These are phyloP conservation scores for Cossypha dichroa DNA, from an alignment of 2,797 vertebrate species.

Conservation along the genomic window DNA sequence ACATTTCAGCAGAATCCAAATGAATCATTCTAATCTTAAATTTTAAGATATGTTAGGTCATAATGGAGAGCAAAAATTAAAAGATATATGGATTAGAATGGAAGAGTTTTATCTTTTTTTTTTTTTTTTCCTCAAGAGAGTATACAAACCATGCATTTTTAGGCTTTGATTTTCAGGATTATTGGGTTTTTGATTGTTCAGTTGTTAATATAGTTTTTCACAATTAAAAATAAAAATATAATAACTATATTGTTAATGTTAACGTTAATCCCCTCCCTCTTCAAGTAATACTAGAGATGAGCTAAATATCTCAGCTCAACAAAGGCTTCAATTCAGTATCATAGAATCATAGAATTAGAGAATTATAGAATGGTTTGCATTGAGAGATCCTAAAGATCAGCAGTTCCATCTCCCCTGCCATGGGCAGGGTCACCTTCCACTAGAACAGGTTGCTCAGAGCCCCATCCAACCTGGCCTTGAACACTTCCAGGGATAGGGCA, in stretches of 20 bases:
- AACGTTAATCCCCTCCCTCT: accelerated
- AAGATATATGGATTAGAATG: not conserved
- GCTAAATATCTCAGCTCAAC: not conserved
- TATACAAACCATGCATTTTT: not conserved
- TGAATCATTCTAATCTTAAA: not conserved
- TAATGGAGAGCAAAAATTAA: not conserved
- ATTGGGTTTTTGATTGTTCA: not conserved
- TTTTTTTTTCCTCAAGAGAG: not conserved
- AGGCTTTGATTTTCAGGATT: not conserved
- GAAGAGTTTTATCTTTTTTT: not conserved
- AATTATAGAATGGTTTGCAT: not conserved
- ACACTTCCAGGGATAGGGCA: not conserved
- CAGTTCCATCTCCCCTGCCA: accelerated
- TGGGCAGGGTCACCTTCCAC: not conserved
- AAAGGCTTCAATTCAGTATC: not conserved
- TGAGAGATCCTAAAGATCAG: not conserved
- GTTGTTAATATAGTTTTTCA: not conserved
- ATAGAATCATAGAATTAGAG: not conserved
- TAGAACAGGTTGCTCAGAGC: not conserved
- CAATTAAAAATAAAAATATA: not conserved
- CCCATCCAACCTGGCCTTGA: too few relatives aligned
- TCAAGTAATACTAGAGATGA: not conserved
- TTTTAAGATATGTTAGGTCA: not conserved
- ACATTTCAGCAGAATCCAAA: not conserved
- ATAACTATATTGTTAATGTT: not conserved